Percentiles rank a stretch among this genome's conserved stretches.
These are phyloP conservation scores for Heterotis niloticus DNA, from an alignment of 2,113 vertebrate genomes.

Conservation along the genomic window DNA sequence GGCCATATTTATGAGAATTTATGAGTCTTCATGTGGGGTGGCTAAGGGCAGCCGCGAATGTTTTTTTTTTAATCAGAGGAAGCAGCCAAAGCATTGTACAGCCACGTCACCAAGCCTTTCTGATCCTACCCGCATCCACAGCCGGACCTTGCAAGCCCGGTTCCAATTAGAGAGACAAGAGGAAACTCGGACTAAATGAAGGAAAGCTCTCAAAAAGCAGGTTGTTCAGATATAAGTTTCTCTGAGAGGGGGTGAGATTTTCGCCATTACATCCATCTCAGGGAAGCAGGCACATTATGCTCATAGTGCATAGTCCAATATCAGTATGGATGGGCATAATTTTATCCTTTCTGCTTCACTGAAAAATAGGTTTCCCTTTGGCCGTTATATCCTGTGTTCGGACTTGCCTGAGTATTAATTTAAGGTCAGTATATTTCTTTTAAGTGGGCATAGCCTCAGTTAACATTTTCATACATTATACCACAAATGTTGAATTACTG, in stretches of 20 bases:
- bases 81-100: too few relatives aligned
- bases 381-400: background rate
- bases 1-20: too few relatives aligned
- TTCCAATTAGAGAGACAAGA: background rate
- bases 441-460: background rate
- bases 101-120: background rate
- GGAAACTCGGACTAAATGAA: background rate
- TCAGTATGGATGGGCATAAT: background rate
- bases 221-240: background rate
- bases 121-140: background rate
- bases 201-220: background rate
- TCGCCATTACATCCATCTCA: background rate
- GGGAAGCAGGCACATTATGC: background rate
- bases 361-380: background rate
- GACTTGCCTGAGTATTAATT: background rate
- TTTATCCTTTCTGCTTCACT: background rate
- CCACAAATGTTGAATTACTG: background rate
- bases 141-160: background rate
- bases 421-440: background rate
- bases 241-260: background rate
- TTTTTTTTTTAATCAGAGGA: background rate
- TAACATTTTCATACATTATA: background rate
- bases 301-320: background rate
- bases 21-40: too few relatives aligned
- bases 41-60: too few relatives aligned